Conservation (phyloP, 2,888 invertebrate genomes). For the Cataglyphis rosenhaueri region DNA sequence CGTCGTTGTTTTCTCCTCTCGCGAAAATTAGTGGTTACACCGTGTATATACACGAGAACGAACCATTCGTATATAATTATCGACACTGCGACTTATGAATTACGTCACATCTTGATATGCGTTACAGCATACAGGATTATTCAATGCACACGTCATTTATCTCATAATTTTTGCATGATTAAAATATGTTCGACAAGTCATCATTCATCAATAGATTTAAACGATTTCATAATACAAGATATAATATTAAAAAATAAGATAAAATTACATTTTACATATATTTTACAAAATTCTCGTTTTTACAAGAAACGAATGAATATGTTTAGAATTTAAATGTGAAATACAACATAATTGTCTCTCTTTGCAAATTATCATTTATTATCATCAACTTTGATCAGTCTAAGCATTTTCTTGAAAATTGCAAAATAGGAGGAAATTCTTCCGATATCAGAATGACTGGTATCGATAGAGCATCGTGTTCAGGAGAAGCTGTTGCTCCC, state of each 20-base stretch:
- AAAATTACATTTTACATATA: not conserved
- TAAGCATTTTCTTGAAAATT: not conserved
- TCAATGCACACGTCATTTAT: not conserved
- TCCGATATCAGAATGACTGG: slow-evolving; percentile 6
- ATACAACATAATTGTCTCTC: not conserved
- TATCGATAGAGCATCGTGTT: slow-evolving; percentile 25
- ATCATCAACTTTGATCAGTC: not conserved
- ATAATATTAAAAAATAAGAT: not conserved
- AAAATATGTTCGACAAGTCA: not conserved
- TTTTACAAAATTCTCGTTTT: not conserved
- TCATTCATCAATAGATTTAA: not conserved
- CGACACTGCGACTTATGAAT: not conserved
- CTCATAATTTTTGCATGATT: not conserved
- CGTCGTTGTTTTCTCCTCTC: slow-evolving; percentile 4
- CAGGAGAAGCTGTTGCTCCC: slow-evolving; percentile 51
- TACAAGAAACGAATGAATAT: not conserved
- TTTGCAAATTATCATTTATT: not conserved
- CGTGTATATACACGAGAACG: not conserved
- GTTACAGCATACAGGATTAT: not conserved
- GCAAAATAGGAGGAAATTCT: not conserved
- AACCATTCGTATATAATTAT: slow-evolving; percentile 4
- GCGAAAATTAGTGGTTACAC: not conserved
- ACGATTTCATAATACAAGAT: not conserved
- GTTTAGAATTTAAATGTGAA: not conserved
- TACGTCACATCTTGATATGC: not conserved